These are phyloP conservation scores for Kryptopterus vitreolus DNA, from an alignment of 2,797 vertebrate species.

Conservation along the genomic window DNA sequence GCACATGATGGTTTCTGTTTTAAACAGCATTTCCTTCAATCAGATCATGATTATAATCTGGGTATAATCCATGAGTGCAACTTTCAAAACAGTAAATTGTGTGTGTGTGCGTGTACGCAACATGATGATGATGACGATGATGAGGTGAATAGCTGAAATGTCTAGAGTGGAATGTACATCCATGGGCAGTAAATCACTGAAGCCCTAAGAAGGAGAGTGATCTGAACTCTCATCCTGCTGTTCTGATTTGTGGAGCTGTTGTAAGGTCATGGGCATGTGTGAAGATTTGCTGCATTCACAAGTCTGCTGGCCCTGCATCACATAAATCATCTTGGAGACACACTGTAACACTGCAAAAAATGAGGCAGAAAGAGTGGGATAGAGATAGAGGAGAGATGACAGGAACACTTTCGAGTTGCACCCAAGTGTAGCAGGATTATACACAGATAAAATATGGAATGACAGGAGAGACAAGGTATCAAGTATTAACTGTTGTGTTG, in stretches of 20 bases:
- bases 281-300: slow-evolving; percentile 65
- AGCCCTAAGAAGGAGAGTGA: slow-evolving; percentile 58
- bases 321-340: slow-evolving; percentile 60
- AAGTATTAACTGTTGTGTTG: neutral
- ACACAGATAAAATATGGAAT: slow-evolving; percentile 23
- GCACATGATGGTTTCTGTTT: neutral
- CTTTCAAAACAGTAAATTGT: neutral
- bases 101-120: neutral
- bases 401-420: neutral
- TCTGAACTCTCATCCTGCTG: slow-evolving; percentile 59
- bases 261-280: slow-evolving; percentile 61
- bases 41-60: neutral
- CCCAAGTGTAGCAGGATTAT: neutral
- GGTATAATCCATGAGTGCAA: neutral
- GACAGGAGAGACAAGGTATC: slow-evolving; percentile 1
- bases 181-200: slow-evolving; percentile 65
- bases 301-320: slow-evolving; percentile 39
- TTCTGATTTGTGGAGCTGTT: slow-evolving; percentile 66
- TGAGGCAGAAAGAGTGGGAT: neutral
- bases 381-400: neutral
- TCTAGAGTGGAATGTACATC: slow-evolving; percentile 46
- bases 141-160: slow-evolving; percentile 7
- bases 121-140: neutral
- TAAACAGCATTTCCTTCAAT: no score
- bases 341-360: slow-evolving; percentile 31